Percentiles rank a stretch among this genome's conserved stretches.
Evolutionary conservation across 2,888 invertebrate species (phyloP).

Genomic region (Melinaea menophilus): DNA sequence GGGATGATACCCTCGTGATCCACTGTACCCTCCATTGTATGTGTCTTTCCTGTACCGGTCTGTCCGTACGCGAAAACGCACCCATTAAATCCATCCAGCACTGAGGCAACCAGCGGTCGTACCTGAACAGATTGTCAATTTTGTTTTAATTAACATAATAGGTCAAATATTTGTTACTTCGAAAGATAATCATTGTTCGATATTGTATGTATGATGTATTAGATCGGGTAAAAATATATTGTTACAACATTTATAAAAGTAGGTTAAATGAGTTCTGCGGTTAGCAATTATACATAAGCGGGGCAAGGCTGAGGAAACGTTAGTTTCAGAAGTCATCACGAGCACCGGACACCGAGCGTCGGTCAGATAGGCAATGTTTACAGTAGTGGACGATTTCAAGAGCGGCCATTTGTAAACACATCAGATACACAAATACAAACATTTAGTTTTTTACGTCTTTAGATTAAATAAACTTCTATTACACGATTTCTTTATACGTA

Average conservation of each 20-base stretch:
- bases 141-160: too few relatives aligned
- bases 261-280: neutral
- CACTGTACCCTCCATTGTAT: constrained; percentile 85
- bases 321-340: neutral
- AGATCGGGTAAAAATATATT: neutral
- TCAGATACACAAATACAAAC: too few relatives aligned
- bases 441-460: too few relatives aligned
- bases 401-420: too few relatives aligned
- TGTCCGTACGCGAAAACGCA: constrained; percentile 99
- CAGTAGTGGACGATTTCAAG: too few relatives aligned
- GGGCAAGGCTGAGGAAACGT: neutral
- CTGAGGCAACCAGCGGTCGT: constrained; percentile 94
- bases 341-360: too few relatives aligned
- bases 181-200: too few relatives aligned
- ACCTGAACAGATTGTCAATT: constrained; percentile 59
- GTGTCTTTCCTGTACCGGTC: constrained; percentile 95
- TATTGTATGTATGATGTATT: neutral
- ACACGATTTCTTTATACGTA: too few relatives aligned
- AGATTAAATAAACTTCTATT: too few relatives aligned
- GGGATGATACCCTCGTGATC: constrained; percentile 92
- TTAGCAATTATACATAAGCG: neutral
- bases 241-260: neutral
- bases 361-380: too few relatives aligned
- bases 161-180: too few relatives aligned
- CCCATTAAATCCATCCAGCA: constrained; percentile 98